Percentiles rank a stretch among this genome's conserved stretches.
These are phyloP conservation scores for Ichneumoninae sp. DNA, from an alignment of 2,888 invertebrate genomes.

Conservation along the genomic window DNA sequence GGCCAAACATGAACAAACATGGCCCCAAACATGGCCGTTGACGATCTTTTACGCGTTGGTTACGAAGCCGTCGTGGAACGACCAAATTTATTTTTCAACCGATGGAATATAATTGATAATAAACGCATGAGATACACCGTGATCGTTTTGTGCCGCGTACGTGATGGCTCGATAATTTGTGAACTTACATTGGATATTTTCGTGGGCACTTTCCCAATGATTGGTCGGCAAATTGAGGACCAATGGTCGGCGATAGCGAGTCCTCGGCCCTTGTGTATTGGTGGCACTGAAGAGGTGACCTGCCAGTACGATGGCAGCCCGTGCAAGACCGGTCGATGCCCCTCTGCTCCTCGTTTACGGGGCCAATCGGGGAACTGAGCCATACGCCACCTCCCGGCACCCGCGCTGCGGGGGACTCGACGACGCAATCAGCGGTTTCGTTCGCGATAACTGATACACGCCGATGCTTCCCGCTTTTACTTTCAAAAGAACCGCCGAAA, in stretches of 20 bases:
- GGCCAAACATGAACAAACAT: conserved; percentile 36
- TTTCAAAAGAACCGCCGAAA: conserved; percentile 44
- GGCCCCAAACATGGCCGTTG: conserved; percentile 68
- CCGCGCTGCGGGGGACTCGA: conserved; percentile 8
- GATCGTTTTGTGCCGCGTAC: conserved; percentile 50
- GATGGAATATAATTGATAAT: conserved; percentile 21
- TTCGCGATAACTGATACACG: conserved; percentile 22
- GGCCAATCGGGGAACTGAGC: conserved; percentile 74
- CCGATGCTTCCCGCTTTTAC: conserved; percentile 46
- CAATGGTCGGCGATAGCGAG: conserved; percentile 91
- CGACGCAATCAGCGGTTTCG: conserved; percentile 21
- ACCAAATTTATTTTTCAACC: conserved; percentile 22
- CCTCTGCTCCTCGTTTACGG: conserved; percentile 73
- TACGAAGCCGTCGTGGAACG: conserved; percentile 22
- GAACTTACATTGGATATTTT: conserved; percentile 91
- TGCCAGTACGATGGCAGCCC: conserved; percentile 82
- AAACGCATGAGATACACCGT: conserved; percentile 26
- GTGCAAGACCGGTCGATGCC: conserved; percentile 82
- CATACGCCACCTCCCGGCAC: conserved; percentile 43
- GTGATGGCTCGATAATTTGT: conserved; percentile 87
- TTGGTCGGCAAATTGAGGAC: conserved; percentile 95
- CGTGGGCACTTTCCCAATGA: conserved; percentile 92
- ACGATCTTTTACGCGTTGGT: conserved; percentile 41
- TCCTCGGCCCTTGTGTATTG: conserved; percentile 90
- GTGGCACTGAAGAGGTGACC: conserved; percentile 87